These are phyloP conservation scores for Enteromius viviparus DNA, from an alignment of 2,797 vertebrate species.

Conservation along the genomic window DNA sequence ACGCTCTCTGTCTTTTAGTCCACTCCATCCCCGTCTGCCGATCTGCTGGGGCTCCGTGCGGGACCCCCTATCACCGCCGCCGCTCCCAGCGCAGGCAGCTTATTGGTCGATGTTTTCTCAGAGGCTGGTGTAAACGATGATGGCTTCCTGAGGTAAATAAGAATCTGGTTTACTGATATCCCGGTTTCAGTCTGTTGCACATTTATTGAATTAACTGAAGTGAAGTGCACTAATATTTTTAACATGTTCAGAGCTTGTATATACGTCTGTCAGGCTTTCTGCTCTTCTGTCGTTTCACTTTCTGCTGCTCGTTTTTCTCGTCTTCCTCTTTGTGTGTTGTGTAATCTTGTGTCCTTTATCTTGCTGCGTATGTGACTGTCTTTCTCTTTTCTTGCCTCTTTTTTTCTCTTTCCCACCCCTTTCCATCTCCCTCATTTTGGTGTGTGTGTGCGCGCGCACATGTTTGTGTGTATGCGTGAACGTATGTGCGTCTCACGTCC, in stretches of 20 bases:
- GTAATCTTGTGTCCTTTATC: conserved; percentile 58
- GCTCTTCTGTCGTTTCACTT: conserved; percentile 49
- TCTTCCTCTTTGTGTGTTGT: conserved; percentile 53
- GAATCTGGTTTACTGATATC: not conserved
- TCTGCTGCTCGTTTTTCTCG: conserved; percentile 36
- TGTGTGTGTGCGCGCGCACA: conserved; percentile 38
- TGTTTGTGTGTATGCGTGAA: conserved; percentile 61
- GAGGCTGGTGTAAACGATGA: conserved; percentile 84
- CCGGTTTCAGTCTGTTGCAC: not conserved
- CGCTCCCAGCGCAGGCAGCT: conserved; percentile 77
- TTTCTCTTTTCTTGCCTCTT: conserved; percentile 55
- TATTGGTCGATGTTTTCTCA: conserved; percentile 91
- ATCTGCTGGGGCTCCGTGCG: conserved; percentile 86
- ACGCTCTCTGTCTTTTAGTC: conserved; percentile 74
- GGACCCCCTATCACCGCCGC: conserved; percentile 72
- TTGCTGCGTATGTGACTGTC: conserved; percentile 59
- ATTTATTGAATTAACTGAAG: conserved; percentile 6
- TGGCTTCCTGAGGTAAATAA: conserved; percentile 86
- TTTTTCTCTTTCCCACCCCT: conserved; percentile 36
- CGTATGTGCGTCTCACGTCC: conserved; percentile 65
- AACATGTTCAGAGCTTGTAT: not conserved
- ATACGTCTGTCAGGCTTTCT: conserved; percentile 49
- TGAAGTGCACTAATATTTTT: conserved; percentile 29
- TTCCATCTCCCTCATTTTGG: conserved; percentile 57
- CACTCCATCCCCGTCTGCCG: conserved; percentile 89